These are phyloP conservation scores for Istiophorus platypterus DNA, from an alignment of 2,113 vertebrate genomes.

Conservation along the genomic window DNA sequence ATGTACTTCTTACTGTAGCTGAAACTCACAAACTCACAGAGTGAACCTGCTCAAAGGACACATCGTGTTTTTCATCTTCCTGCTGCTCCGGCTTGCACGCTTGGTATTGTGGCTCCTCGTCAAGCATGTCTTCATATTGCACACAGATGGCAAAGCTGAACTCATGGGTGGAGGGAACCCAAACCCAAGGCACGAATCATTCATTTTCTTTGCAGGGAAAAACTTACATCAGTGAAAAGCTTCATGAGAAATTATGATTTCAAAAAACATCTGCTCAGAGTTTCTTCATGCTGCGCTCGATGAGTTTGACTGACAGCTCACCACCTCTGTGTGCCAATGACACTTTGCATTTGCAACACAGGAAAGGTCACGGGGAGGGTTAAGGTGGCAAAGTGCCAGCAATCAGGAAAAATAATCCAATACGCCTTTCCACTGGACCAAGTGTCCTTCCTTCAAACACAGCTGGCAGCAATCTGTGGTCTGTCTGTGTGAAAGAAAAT, in stretches of 20 bases:
- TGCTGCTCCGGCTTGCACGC: slow-evolving; percentile 14
- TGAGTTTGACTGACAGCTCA: slow-evolving; percentile 49
- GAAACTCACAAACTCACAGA: slow-evolving; percentile 28
- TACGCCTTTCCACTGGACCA: neutral
- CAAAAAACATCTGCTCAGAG: slow-evolving; percentile 34
- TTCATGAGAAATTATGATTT: slow-evolving; percentile 33
- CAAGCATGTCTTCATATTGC: slow-evolving; percentile 42
- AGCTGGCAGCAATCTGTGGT: neutral
- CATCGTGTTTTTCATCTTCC: slow-evolving; percentile 2
- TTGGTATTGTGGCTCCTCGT: slow-evolving; percentile 19
- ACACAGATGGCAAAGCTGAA: slow-evolving; percentile 50
- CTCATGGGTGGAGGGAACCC: neutral
- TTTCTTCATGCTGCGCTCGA: neutral
- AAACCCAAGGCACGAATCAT: slow-evolving; percentile 28
- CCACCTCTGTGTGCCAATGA: neutral
- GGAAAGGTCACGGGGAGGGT: slow-evolving; percentile 34
- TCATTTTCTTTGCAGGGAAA: slow-evolving; percentile 35
- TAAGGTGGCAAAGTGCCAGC: slow-evolving; percentile 35
- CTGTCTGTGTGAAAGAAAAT: neutral
- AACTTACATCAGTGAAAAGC: slow-evolving; percentile 33
- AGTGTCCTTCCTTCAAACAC: neutral
- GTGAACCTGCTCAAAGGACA: slow-evolving; percentile 29
- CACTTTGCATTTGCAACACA: slow-evolving; percentile 33
- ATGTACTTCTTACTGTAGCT: slow-evolving; percentile 17
- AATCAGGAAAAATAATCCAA: slow-evolving; percentile 43